phyloP scores from a whole-genome alignment of 2,888 invertebrate genomes.

The Salpingus planirostris region DNA sequence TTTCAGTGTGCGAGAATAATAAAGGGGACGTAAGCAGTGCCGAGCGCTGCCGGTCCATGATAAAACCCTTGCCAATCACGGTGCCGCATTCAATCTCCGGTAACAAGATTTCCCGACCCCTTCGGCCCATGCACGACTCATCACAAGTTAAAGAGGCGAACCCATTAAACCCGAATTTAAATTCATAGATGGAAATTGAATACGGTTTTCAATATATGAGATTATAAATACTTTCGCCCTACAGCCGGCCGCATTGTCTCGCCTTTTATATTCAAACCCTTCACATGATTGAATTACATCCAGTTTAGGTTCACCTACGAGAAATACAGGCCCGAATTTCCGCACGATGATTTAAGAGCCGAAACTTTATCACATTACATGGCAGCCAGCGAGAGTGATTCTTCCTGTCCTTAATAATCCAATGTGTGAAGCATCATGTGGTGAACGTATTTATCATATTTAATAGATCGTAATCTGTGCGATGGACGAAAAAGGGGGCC shows the following conservation, averaged over 20 bases:
- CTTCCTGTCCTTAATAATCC: constrained; percentile 18
- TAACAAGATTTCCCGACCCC: constrained; percentile 30
- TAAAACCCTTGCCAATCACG: constrained; percentile 37
- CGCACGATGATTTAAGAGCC: too few relatives aligned
- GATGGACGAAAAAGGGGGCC: too few relatives aligned
- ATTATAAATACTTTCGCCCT: constrained; percentile 3
- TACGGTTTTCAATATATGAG: constrained; percentile 8
- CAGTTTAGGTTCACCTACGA: too few relatives aligned
- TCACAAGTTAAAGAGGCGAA: constrained; percentile 25
- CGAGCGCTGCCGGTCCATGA: constrained; percentile 28
- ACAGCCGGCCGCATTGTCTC: too few relatives aligned
- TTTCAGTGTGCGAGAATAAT: constrained; percentile 31
- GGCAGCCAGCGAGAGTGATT: too few relatives aligned
- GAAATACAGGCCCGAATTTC: too few relatives aligned
- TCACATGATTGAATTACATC: too few relatives aligned
- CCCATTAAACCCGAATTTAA: constrained; percentile 20
- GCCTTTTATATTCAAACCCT: neutral
- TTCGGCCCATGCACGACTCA: constrained; percentile 9
- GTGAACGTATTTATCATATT: constrained; percentile 22
- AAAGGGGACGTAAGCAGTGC: constrained; percentile 28
- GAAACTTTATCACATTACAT: too few relatives aligned
- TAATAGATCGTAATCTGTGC: constrained; percentile 22
- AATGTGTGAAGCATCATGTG: constrained; percentile 22
- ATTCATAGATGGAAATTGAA: constrained; percentile 22
- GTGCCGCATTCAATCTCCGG: constrained; percentile 33